These are phyloP conservation scores for Papilio helenus DNA, from an alignment of 1,140 invertebrate genomes.

Conservation along the genomic window DNA sequence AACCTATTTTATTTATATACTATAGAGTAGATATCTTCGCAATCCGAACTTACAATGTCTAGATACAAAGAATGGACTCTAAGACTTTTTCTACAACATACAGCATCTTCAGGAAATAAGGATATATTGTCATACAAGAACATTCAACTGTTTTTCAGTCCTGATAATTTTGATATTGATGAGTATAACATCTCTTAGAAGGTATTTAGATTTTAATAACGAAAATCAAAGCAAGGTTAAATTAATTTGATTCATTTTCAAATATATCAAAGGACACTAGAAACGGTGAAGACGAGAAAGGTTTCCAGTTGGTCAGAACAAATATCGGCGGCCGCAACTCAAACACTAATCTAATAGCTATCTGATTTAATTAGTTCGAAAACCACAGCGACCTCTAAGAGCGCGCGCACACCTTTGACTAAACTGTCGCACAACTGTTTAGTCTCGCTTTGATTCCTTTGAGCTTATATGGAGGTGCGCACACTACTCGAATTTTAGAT, in stretches of 20 bases:
- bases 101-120: neutral
- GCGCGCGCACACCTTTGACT: too few species aligned
- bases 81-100: neutral
- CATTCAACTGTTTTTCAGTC: neutral
- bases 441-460: too few species aligned
- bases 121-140: neutral
- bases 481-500: too few species aligned
- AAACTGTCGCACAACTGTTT: too few species aligned
- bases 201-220: neutral
- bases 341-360: neutral
- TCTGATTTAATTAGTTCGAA: neutral
- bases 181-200: neutral
- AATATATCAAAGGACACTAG: neutral
- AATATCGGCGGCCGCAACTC: neutral
- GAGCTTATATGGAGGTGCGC: too few species aligned
- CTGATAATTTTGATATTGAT: neutral
- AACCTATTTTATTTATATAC: neutral
- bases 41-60: neutral
- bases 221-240: neutral
- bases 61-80: too few species aligned
- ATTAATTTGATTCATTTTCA: neutral
- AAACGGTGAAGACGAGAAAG: neutral
- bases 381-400: neutral
- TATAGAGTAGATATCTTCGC: neutral
- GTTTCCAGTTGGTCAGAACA: neutral